phyloP scores from a whole-genome alignment of 2,113 vertebrate genomes.

The Corvus moneduloides region DNA sequence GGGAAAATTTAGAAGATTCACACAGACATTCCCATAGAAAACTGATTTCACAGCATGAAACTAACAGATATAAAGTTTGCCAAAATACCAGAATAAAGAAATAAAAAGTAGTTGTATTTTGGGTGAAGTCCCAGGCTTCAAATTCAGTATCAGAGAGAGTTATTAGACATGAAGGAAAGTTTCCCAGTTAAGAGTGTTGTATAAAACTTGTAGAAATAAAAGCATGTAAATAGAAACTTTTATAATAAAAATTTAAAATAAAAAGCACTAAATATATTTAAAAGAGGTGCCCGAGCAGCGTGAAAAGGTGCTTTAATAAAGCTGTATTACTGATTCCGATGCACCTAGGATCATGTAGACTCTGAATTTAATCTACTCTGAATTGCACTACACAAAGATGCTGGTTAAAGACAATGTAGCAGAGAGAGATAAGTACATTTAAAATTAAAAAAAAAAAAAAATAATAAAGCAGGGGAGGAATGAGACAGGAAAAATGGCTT shows the following conservation, averaged over 20 bases:
- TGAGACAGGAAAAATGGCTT: neutral
- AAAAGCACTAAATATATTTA: neutral
- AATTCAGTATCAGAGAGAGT: neutral
- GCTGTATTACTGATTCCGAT: neutral
- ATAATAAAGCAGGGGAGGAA: rapidly evolving
- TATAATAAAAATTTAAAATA: neutral
- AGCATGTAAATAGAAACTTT: neutral
- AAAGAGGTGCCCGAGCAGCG: neutral
- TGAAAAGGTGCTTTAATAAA: neutral
- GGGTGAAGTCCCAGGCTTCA: neutral
- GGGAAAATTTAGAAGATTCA: neutral
- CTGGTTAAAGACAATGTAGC: neutral
- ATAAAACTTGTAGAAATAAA: neutral
- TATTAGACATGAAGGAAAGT: neutral
- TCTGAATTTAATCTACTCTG: neutral
- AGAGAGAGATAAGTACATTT: neutral
- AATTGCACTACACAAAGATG: neutral
- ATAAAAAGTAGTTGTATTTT: neutral
- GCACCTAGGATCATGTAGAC: neutral
- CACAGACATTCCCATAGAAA: neutral
- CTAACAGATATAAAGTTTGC: neutral
- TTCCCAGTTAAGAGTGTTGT: neutral
- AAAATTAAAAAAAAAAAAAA: neutral
- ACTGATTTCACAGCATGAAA: neutral
- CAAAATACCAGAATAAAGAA: neutral